phyloP scores from a whole-genome alignment of 2,113 vertebrate species.

The Pipra filicauda region DNA sequence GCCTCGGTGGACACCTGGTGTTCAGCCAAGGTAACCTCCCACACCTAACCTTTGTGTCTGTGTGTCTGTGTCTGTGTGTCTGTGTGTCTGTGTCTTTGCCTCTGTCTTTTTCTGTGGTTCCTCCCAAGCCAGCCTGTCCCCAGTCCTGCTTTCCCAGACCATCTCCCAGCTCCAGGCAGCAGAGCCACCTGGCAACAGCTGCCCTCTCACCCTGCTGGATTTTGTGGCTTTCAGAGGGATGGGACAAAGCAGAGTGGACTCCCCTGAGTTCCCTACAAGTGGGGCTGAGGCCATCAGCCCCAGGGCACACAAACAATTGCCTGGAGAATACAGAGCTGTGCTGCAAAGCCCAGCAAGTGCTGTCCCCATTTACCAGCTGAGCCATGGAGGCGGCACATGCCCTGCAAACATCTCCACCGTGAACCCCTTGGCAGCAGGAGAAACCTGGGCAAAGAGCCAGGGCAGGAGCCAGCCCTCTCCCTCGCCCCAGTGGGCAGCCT shows the following conservation, averaged over 20 bases:
- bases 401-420: neutral
- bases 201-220: neutral
- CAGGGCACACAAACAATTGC: neutral
- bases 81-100: no score
- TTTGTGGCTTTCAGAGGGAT: neutral
- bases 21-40: no score
- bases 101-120: neutral
- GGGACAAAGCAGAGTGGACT: neutral
- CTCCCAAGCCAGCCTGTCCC: neutral
- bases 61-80: no score
- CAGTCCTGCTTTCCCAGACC: neutral
- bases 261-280: neutral
- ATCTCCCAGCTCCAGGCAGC: no score
- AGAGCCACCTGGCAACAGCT: neutral
- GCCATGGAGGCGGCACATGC: accelerated
- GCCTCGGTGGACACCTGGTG: no score
- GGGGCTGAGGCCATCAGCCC: neutral
- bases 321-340: neutral
- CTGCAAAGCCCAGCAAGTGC: neutral
- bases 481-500: neutral
- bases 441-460: no score
- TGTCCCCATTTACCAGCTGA: neutral
- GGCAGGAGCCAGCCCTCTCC: neutral
- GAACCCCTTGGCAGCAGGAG: neutral
- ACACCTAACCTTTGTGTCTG: no score